A percentile compares a stretch with the other conserved stretches of the same genome.
Conservation (phyloP, 2,797 vertebrate species). For the Pipistrellus pipistrellus region DNA sequence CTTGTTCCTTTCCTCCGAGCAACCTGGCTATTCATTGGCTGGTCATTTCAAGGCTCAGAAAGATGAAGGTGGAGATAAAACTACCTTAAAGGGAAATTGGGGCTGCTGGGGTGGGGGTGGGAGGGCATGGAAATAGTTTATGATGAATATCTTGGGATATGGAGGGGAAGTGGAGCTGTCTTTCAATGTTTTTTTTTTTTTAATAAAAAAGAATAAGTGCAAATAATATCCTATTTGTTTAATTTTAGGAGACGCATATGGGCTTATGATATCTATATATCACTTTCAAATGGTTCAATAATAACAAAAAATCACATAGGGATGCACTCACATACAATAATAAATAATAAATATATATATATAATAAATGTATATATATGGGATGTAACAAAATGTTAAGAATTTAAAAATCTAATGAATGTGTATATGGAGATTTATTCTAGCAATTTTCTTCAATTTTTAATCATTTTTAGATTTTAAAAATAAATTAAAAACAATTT, state of each 20-base stretch:
- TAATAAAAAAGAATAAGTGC: neutral
- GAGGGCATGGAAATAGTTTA: neutral
- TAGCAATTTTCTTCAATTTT: constrained; percentile 30
- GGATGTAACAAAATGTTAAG: constrained; percentile 41
- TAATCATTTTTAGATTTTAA: neutral
- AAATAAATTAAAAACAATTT: neutral
- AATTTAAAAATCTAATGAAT: constrained; percentile 2
- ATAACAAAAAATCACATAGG: neutral
- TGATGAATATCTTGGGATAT: neutral
- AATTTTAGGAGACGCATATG: neutral
- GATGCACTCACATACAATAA: neutral
- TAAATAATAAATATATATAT: neutral
- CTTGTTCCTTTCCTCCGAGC: constrained; percentile 72
- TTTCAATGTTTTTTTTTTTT: neutral
- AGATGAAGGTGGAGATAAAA: constrained; percentile 21
- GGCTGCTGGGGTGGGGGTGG: neutral
- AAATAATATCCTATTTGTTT: constrained; percentile 36
- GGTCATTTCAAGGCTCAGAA: constrained; percentile 59
- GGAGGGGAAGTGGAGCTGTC: neutral
- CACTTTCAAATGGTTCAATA: neutral
- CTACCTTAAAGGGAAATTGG: neutral
- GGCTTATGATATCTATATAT: neutral
- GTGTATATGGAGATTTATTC: neutral
- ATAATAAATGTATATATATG: too few species aligned
- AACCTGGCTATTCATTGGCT: constrained; percentile 66